Conservation (phyloP, 2,888 invertebrate species). For the Lagria hirta region DNA sequence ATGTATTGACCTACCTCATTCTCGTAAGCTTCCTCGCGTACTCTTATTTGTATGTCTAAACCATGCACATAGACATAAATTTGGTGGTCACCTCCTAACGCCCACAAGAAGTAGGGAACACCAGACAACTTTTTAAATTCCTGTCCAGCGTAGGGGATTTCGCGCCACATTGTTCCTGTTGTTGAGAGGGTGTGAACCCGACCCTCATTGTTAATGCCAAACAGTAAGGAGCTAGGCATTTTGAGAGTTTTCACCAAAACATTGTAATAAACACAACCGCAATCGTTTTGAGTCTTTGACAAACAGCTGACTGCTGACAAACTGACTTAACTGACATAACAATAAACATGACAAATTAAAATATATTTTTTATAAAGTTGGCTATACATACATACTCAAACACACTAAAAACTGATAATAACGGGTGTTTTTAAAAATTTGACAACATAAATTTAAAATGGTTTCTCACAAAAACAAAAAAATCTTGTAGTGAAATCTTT, state of each 20-base stretch:
- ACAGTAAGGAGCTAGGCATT: constrained; percentile 60
- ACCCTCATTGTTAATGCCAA: constrained; percentile 85
- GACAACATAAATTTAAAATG: too few relatives aligned
- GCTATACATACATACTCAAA: too few relatives aligned
- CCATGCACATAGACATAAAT: constrained; percentile 90
- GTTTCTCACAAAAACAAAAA: too few relatives aligned
- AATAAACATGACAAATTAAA: background rate
- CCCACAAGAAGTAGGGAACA: constrained; percentile 86
- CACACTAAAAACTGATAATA: too few relatives aligned
- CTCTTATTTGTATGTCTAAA: constrained; percentile 85
- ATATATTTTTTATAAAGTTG: background rate
- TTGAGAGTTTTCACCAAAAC: constrained; percentile 8
- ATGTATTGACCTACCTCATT: constrained; percentile 77
- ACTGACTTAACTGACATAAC: constrained; percentile 1
- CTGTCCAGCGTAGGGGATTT: constrained; percentile 80
- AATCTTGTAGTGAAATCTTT: too few relatives aligned
- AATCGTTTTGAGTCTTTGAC: background rate
- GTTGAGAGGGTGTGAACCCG: constrained; percentile 83
- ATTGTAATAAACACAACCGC: constrained; percentile 1
- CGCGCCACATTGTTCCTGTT: constrained; percentile 80
- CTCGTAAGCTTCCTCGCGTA: constrained; percentile 88
- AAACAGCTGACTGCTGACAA: constrained; percentile 1
- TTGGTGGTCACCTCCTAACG: constrained; percentile 89
- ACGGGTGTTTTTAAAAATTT: too few relatives aligned
- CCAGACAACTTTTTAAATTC: constrained; percentile 89